These are phyloP conservation scores for Agonopterix alstromeriana DNA, from an alignment of 2,888 invertebrate genomes.

Conservation along the genomic window DNA sequence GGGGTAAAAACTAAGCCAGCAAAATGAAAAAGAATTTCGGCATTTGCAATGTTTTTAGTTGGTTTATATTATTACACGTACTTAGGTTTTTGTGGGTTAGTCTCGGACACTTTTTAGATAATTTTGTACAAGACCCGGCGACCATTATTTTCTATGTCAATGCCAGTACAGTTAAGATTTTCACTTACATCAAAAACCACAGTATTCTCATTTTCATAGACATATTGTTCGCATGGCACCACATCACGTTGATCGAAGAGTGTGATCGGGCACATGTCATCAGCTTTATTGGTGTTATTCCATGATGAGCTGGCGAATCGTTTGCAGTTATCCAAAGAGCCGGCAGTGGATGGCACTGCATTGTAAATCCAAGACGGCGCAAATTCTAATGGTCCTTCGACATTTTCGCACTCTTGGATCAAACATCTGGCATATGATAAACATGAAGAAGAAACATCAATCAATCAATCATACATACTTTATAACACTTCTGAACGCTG, in stretches of 20 bases:
- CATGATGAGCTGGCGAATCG: constrained; percentile 29
- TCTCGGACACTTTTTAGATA: no score
- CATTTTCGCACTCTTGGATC: background rate
- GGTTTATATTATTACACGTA: no score
- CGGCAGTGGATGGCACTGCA: constrained; percentile 35
- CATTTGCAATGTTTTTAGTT: no score
- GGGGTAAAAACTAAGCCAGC: no score
- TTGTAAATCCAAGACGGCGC: constrained; percentile 47
- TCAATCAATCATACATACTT: no score
- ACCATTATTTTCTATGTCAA: no score
- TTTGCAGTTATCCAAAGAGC: constrained; percentile 49
- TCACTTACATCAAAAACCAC: constrained; percentile 43
- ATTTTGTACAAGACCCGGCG: no score
- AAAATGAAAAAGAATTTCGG: no score
- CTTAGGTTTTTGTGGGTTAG: no score
- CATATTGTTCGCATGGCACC: constrained; percentile 46
- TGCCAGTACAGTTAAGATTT: no score
- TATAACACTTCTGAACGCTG: constrained; percentile 28
- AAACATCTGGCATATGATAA: constrained; percentile 23
- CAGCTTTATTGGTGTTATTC: constrained; percentile 17
- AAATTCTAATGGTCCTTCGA: background rate
- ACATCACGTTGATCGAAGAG: constrained; percentile 44
- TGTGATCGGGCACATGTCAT: constrained; percentile 33
- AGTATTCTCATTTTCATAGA: constrained; percentile 52
- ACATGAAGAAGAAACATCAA: constrained; percentile 38